Conservation (phyloP, 2,888 invertebrate genomes). For the Apeira syringaria region DNA sequence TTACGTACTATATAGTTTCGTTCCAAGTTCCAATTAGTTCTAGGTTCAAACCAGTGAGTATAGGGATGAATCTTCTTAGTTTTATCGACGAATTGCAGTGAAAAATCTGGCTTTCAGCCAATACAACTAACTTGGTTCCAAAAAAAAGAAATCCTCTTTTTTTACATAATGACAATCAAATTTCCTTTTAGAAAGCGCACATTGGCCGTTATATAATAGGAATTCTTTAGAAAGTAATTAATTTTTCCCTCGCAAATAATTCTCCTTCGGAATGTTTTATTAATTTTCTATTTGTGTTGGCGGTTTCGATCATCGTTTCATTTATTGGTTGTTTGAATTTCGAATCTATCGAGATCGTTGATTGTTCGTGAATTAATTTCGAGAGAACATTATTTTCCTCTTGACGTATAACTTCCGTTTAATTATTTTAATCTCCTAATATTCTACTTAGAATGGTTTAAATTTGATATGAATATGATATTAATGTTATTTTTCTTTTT, state of each 20-base stretch:
- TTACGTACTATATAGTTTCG: no score
- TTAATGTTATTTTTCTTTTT: constrained; percentile 30
- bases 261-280: constrained; percentile 49
- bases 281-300: constrained; percentile 51
- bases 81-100: no score
- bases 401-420: background rate
- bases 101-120: no score
- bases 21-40: no score
- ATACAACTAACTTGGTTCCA: no score
- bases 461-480: no score
- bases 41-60: no score
- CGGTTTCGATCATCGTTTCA: constrained; percentile 13
- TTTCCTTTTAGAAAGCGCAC: constrained; percentile 11
- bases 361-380: constrained; percentile 16
- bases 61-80: no score
- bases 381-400: no score
- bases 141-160: constrained; percentile 3
- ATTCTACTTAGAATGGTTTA: no score
- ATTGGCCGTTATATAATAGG: constrained; percentile 36
- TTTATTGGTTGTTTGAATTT: constrained; percentile 27
- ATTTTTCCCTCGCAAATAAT: constrained; percentile 58
- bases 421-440: background rate
- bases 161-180: constrained; percentile 8
- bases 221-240: constrained; percentile 61
- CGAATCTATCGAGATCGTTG: constrained; percentile 9